Conservation (phyloP, 2,888 invertebrate species). For the Drosophila acutilabella region DNA sequence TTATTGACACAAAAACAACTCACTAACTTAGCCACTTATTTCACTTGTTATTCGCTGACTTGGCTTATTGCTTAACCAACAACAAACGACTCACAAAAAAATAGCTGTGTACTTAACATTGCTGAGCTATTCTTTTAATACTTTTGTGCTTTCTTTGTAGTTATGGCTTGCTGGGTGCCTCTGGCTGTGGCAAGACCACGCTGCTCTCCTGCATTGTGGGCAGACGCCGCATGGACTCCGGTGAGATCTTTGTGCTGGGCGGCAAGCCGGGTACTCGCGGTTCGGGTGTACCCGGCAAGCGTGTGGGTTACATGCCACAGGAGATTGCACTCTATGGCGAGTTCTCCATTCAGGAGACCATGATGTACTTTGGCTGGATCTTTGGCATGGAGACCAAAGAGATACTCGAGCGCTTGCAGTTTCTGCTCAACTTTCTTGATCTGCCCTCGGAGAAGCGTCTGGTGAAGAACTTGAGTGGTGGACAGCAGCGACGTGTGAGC, state of each 20-base stretch:
- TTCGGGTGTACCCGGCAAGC: constrained; percentile 96
- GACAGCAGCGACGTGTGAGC: constrained; percentile 95
- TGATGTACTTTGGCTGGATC: constrained; percentile 98
- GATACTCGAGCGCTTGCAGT: constrained; percentile 92
- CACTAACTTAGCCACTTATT: constrained; percentile 21
- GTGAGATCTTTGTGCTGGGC: constrained; percentile 95
- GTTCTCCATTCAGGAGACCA: constrained; percentile 97
- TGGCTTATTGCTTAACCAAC: constrained; percentile 24
- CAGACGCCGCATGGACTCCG: constrained; percentile 92
- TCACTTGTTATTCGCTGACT: constrained; percentile 39
- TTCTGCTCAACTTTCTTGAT: constrained; percentile 95
- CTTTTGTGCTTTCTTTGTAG: constrained; percentile 85
- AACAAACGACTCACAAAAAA: too few relatives aligned
- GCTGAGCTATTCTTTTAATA: neutral
- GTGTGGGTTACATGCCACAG: constrained; percentile 99
- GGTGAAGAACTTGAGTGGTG: constrained; percentile 93
- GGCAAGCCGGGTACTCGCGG: constrained; percentile 94
- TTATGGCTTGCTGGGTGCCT: constrained; percentile 97
- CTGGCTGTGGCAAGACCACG: constrained; percentile 98
- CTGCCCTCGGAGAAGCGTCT: constrained; percentile 93
- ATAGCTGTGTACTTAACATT: neutral
- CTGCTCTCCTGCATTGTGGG: constrained; percentile 96
- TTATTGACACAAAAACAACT: constrained; percentile 1
- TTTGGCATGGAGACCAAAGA: constrained; percentile 95
- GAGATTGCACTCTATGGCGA: constrained; percentile 96